Base-by-base conservation (phyloP, 2,888 invertebrate genomes). In the Plemyria rubiginata region DNA sequence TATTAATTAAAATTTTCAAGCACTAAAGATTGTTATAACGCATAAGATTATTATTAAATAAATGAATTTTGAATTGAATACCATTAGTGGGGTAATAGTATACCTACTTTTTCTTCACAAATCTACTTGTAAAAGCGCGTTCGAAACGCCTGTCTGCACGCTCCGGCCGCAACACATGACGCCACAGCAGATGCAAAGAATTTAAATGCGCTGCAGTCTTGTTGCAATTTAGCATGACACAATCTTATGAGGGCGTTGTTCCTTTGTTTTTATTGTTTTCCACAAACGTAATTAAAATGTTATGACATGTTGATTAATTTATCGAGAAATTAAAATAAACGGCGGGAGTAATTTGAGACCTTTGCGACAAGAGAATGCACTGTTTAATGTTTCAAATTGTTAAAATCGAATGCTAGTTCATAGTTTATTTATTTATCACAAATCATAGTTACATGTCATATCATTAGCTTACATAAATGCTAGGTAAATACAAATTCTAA, bases 111-210 rank as follows among this genome's bases (percentile, higher is more conserved):
- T 8, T 32, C 1, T 32, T 32, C 7, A 1, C 4, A 5, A 6
- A 32, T 1, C 6, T 32, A n/a, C n/a, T n/a, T n/a, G n/a, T n/a
- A 8, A 8, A 8, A 8, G 32, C 7, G 32, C 32, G 6, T 32
- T 32, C 32, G 8, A 8, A 41, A 41, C 41, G 41, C 13, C 29
- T 48, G 53, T 59, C 2, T 53, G 48, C 40, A 11, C 13, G 22
- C 28, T 28, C 22, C 46, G 22, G 8, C 40, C 40, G 22, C 48
- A 55, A 58, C 70, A 70, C 50, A 61, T 68, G 68, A 49, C 67
- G 56, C 68, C 58, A 60, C 60, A 56, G 45, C 68, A 70, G 65
- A 67, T 67, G 70, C 64, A 68, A 70, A 70, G 67, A 68, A 66
- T 70, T 64, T 62, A 62, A 61, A 67, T 64, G 51, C 51, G 62